These are phyloP conservation scores for Gryllus bimaculatus DNA, from an alignment of 1,140 invertebrate species.

Conservation along the genomic window DNA sequence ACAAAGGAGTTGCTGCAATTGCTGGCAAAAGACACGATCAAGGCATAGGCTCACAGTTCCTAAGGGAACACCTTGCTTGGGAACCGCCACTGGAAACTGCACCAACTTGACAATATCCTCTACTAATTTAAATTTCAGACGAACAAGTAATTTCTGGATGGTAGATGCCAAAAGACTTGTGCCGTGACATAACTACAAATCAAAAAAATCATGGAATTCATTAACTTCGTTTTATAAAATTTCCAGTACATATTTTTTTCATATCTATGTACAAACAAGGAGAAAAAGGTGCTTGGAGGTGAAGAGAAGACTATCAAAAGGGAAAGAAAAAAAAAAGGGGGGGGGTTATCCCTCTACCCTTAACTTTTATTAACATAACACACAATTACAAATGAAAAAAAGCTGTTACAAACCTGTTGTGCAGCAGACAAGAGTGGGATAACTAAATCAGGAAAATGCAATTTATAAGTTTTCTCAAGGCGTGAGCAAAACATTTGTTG, in stretches of 20 bases:
- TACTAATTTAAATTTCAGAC: background rate
- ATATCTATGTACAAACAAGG: no score
- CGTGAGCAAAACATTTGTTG: constrained; percentile 44
- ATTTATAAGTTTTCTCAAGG: constrained; percentile 41
- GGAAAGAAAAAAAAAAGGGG: no score
- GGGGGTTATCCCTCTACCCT: no score
- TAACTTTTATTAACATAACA: background rate
- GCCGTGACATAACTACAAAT: background rate
- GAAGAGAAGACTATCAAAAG: no score
- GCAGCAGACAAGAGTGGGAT: constrained; percentile 48
- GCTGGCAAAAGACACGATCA: background rate
- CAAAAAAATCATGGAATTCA: background rate
- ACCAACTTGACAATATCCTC: background rate
- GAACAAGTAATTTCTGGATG: background rate
- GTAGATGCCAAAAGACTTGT: background rate
- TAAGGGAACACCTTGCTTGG: background rate
- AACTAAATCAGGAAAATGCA: constrained; percentile 56
- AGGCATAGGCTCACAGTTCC: background rate
- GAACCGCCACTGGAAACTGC: background rate
- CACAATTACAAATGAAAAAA: background rate
- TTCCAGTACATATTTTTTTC: no score
- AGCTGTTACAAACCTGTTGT: constrained; percentile 41
- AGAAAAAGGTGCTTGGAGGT: no score
- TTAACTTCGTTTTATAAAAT: no score
- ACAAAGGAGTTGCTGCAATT: background rate